These are phyloP conservation scores for Xiphorhynchus elegans DNA, from an alignment of 2,113 vertebrate genomes.

Conservation along the genomic window DNA sequence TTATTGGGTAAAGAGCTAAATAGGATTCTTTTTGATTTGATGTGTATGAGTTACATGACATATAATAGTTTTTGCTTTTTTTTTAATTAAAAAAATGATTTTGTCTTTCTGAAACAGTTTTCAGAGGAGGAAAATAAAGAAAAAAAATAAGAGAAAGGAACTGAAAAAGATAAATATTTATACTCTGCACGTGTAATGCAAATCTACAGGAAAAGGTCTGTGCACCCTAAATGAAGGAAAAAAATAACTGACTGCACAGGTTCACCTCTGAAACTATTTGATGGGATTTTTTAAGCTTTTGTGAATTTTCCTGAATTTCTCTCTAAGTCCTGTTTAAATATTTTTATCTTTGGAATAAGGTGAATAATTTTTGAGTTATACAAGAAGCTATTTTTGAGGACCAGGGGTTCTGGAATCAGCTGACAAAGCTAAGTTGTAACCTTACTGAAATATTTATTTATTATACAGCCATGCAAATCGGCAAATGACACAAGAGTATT, in stretches of 20 bases:
- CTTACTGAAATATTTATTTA: neutral
- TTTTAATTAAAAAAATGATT: neutral
- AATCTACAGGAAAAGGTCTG: neutral
- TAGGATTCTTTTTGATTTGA: neutral
- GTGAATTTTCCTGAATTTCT: neutral
- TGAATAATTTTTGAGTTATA: neutral
- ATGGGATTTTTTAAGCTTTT: neutral
- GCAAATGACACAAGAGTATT: neutral
- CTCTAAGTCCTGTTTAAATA: neutral
- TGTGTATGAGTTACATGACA: neutral
- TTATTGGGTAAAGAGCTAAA: neutral
- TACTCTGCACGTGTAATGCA: neutral
- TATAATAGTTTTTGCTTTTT: neutral
- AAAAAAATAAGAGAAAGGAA: neutral
- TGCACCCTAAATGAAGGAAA: neutral
- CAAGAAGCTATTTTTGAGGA: neutral
- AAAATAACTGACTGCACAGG: neutral
- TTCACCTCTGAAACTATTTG: neutral
- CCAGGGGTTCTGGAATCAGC: neutral
- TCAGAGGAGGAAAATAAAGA: neutral
- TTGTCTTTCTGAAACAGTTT: neutral
- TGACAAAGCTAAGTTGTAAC: neutral
- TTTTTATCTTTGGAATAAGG: neutral
- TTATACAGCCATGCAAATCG: neutral
- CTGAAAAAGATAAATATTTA: neutral